Base-by-base conservation (phyloP, 2,113 vertebrate species). In the Rhizomys pruinosus region DNA sequence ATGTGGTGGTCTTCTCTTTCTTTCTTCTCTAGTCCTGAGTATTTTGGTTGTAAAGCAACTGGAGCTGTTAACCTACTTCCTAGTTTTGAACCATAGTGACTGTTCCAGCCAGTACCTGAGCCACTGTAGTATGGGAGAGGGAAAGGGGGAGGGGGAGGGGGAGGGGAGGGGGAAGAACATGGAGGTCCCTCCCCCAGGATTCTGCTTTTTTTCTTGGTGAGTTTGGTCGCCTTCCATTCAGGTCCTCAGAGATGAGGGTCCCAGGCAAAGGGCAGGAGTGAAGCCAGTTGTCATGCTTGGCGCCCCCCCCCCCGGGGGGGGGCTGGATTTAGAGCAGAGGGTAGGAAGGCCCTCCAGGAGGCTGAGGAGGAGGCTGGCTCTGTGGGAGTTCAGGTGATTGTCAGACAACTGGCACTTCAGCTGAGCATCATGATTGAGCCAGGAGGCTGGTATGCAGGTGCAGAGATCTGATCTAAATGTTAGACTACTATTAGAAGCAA, bases 351-450 rank as follows among this genome's bases (percentile, higher is more conserved):
- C 34, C 29, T 74, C 37, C 23, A 68, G 84, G 89, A 20, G 61
- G n/a, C 55, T 66, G 10, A 8, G n/a, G 23, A n/a, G 25, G 71
- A 47, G 55, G 74, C 57, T 57, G 71, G 64, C 17, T 89, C 27
- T 80, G 23, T 73, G 59, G 73, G 39, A 64, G 74, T 77, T 71
- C 61, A 25, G 1, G 6, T 44, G 17, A 29, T 74, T 63, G n/a
- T 92, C 78, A 81, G 13, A 22, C 9, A 69, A 32, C 68, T 34
- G 59, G 42, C 59, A 66, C 71, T 88, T 90, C 34, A 78, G 19
- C n/a, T 9, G 76, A 61, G 44, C 29, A 69, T 61, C n/a, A 16
- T 84, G 15, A 61, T 90, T 73, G 94, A 94, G 72, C 84, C 32
- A 76, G 55, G 68, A 69, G 29, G 68, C 23, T 10, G 79, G n/a